Conservation (phyloP, 2,888 invertebrate genomes). For the Elysia crispata region DNA sequence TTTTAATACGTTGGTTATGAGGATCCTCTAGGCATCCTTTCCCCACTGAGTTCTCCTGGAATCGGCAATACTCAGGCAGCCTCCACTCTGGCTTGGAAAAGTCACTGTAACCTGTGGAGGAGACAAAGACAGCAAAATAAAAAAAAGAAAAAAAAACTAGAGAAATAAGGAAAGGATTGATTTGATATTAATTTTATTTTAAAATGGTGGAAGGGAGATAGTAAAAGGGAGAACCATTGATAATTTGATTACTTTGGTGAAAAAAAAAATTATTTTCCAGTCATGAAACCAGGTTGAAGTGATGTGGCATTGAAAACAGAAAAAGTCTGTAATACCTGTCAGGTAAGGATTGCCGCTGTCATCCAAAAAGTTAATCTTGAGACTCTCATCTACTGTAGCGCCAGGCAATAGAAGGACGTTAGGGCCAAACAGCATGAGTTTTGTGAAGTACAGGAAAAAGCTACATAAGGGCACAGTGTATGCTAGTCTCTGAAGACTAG, state of each 20-base stretch:
- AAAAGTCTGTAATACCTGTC: no score
- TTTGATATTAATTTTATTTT: not conserved
- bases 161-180: no score
- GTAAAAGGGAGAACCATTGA: not conserved
- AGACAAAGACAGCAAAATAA: not conserved
- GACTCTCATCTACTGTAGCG: constrained; percentile 28
- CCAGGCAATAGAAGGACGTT: constrained; percentile 24
- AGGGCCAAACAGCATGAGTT: constrained; percentile 41
- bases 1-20: constrained; percentile 33
- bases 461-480: constrained; percentile 43
- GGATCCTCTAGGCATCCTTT: constrained; percentile 39
- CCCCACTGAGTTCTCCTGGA: constrained; percentile 25
- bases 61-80: constrained; percentile 21
- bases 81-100: constrained; percentile 14
- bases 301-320: no score
- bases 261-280: no score
- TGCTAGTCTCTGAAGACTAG: constrained; percentile 44
- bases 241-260: no score
- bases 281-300: no score
- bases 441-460: constrained; percentile 47
- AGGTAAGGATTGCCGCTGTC: constrained; percentile 25
- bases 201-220: not conserved
- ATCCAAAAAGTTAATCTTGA: constrained; percentile 29
- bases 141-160: no score
- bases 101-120: constrained; percentile 25